phyloP scores from a whole-genome alignment of 2,888 invertebrate genomes.

The Teleiodes luculella region DNA sequence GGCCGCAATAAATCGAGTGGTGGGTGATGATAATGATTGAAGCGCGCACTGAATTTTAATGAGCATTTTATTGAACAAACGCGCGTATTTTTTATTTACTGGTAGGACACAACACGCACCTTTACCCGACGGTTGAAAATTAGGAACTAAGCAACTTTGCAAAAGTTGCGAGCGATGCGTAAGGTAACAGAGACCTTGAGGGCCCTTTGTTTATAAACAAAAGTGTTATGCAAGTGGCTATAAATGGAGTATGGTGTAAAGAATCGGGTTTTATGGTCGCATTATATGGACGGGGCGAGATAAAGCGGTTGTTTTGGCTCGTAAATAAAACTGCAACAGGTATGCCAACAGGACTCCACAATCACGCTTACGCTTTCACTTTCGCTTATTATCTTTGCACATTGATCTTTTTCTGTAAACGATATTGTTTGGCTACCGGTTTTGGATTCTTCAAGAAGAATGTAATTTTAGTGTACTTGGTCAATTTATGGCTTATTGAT shows the following conservation, averaged over 20 bases:
- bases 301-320: constrained; percentile 78
- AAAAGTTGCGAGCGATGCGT: constrained; percentile 32
- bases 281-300: constrained; percentile 72
- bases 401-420: constrained; percentile 48
- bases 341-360: constrained; percentile 71
- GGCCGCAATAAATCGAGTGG: constrained; percentile 39
- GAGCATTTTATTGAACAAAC: constrained; percentile 27
- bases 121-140: constrained; percentile 45
- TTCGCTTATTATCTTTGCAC: constrained; percentile 65
- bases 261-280: constrained; percentile 72
- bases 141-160: constrained; percentile 46
- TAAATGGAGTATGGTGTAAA: constrained; percentile 56
- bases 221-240: constrained; percentile 71
- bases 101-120: constrained; percentile 28
- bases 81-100: constrained; percentile 20
- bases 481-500: background rate
- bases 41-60: constrained; percentile 53
- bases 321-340: constrained; percentile 78
- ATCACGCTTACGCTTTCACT: constrained; percentile 73
- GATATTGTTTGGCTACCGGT: constrained; percentile 7
- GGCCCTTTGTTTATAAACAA: constrained; percentile 76
- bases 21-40: constrained; percentile 31
- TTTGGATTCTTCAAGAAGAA: background rate
- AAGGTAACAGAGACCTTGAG: constrained; percentile 65
- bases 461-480: background rate